Conservation (phyloP, 2,113 vertebrate species). For the Myiopsitta monachus region DNA sequence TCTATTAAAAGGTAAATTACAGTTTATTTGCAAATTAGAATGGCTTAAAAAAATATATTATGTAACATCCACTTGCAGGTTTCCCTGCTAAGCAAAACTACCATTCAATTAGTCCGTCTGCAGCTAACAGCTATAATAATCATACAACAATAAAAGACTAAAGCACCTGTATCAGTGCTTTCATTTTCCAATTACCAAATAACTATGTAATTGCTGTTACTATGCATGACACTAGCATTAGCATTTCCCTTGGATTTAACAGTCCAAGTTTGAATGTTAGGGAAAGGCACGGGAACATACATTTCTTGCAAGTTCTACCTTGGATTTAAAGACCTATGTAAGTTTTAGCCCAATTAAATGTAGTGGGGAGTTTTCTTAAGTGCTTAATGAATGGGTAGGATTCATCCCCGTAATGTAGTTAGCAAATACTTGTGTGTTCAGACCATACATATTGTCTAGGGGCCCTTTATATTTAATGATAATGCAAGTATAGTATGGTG, state of each 20-base stretch:
- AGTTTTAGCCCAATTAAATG: background rate
- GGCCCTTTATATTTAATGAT: background rate
- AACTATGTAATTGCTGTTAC: background rate
- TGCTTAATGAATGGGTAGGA: background rate
- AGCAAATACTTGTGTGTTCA: background rate
- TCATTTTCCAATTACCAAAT: background rate
- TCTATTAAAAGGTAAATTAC: slow-evolving; percentile 44
- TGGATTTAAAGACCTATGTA: background rate
- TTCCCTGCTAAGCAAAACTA: slow-evolving; percentile 11
- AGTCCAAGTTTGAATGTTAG: background rate
- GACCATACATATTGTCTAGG: background rate
- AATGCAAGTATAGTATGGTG: background rate
- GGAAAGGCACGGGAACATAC: background rate
- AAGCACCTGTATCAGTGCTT: background rate
- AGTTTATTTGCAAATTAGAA: slow-evolving; percentile 31
- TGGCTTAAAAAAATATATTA: background rate
- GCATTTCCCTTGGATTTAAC: background rate
- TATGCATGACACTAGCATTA: background rate
- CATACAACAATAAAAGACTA: background rate
- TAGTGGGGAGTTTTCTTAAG: background rate
- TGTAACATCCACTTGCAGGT: background rate
- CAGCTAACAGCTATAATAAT: slow-evolving; percentile 20
- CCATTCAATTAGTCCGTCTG: slow-evolving; percentile 23
- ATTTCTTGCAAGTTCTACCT: background rate
- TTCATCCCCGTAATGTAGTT: background rate